Evolutionary conservation across 2,888 invertebrate species (phyloP).

Genomic region (Tenthredo amoena): DNA sequence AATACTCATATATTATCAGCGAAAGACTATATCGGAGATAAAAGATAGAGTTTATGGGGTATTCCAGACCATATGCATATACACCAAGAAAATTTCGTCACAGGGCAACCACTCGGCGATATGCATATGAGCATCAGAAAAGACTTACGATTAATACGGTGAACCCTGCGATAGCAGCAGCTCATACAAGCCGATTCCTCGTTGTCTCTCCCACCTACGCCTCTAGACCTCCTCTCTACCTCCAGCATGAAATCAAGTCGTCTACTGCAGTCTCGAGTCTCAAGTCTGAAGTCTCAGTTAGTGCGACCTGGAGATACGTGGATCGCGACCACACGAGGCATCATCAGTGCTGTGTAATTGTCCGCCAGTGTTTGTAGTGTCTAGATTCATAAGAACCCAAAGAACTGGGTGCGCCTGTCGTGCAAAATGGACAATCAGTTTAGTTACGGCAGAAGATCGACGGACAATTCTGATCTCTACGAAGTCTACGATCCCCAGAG

Average conservation of each 20-base stretch:
- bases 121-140: not conserved
- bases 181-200: slow-evolving; percentile 12
- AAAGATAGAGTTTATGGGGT: not conserved
- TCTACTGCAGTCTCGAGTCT: slow-evolving; percentile 1
- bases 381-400: not conserved
- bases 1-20: not conserved
- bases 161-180: slow-evolving; percentile 12
- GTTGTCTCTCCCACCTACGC: slow-evolving; percentile 16
- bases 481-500: slow-evolving; percentile 42
- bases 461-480: slow-evolving; percentile 30
- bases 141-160: not conserved
- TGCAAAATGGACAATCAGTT: slow-evolving; percentile 30
- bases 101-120: slow-evolving; percentile 7
- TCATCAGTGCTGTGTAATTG: not conserved
- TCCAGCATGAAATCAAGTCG: slow-evolving; percentile 40
- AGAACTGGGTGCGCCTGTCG: not conserved
- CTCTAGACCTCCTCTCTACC: slow-evolving; percentile 23
- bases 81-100: slow-evolving; percentile 3
- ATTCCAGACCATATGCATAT: not conserved
- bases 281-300: slow-evolving; percentile 2
- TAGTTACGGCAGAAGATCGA: slow-evolving; percentile 26
- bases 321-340: not conserved
- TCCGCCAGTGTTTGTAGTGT: not conserved
- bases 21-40: not conserved
- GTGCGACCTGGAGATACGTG: slow-evolving; percentile 10